Base-by-base conservation (phyloP, 1,140 invertebrate species). In the Trichonephila inaurata region DNA sequence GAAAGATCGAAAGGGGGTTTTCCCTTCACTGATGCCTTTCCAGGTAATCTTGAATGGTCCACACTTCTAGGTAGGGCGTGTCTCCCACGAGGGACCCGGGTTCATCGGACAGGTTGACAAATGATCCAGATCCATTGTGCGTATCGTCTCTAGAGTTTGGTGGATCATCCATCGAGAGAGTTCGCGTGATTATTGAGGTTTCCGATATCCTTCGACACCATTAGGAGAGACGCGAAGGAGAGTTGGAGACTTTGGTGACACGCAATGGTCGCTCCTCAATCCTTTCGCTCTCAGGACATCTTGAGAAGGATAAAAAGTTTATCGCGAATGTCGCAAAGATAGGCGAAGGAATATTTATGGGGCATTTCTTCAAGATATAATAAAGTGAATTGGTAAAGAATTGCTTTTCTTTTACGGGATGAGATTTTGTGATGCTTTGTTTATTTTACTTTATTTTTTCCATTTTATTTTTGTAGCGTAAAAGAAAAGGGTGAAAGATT, bases 141-240 rank as follows among this genome's bases (percentile, higher is more conserved):
- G 82, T 83, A 83, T 83, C 82, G 82, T 83, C 82, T 83, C 82
- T 83, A 44, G 82, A 51, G 44, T 83, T 83, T 77, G 72, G 24
- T 18, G 21, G 82, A 83, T 60, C 82, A 83, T 83, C 82, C 82
- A 83, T 83, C 82, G 82, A 60, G 44, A 44, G 72, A 77, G 6
- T 40, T 83, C 28, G 82, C 82, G 82, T 83, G 82, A 83, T 83
- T 83, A 83, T 51, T 58, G 82, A 83, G 82, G 82, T 83, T 83
- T 83, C 82, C 82, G 82, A 83, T 83, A 83, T 83, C 82, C 51
- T 83, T 83, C 82, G 82, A 83, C 82, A 83, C 82, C 51, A 83
- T 83, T 83, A 83, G 82, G 21, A 40, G 72, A 33, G 66, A 66
- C 64, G 64, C 64, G 64, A 66, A 66, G 64, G n/a, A 66, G 64